These are phyloP conservation scores for Dexiosoma caninum DNA, from an alignment of 2,888 invertebrate species.

Conservation along the genomic window DNA sequence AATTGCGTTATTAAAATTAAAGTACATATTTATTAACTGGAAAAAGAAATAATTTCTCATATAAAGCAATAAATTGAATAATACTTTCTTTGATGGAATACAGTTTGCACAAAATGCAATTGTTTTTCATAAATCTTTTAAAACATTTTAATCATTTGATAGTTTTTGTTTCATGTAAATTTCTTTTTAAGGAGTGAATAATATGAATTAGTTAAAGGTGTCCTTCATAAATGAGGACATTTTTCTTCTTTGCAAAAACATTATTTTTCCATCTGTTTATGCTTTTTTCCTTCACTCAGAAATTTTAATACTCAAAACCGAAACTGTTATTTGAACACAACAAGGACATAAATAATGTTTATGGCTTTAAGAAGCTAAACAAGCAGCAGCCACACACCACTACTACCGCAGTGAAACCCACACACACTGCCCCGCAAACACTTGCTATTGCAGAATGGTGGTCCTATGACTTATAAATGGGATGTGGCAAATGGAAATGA, in stretches of 20 bases:
- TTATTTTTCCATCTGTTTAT: background rate
- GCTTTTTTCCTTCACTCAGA: conserved; percentile 19
- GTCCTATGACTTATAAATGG: no score
- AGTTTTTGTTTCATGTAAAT: background rate
- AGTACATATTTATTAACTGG: no score
- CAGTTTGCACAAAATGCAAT: no score
- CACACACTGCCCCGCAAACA: background rate
- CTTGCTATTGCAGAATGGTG: background rate
- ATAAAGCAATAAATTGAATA: no score
- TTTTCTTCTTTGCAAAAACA: background rate
- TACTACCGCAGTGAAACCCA: background rate
- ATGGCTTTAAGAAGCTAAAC: conserved; percentile 39
- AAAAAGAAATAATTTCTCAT: no score
- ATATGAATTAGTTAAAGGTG: conserved; percentile 1
- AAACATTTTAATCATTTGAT: background rate
- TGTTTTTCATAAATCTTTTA: background rate
- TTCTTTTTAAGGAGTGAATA: no score
- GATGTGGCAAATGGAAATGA: no score
- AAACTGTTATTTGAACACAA: conserved; percentile 37
- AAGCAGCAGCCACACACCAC: background rate
- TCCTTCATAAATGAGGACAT: background rate
- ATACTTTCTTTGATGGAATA: no score
- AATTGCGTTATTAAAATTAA: background rate
- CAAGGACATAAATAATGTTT: conserved; percentile 47
- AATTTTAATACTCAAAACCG: conserved; percentile 43